Base-by-base conservation (phyloP, 2,113 vertebrate species). In the Fulmarus glacialis region DNA sequence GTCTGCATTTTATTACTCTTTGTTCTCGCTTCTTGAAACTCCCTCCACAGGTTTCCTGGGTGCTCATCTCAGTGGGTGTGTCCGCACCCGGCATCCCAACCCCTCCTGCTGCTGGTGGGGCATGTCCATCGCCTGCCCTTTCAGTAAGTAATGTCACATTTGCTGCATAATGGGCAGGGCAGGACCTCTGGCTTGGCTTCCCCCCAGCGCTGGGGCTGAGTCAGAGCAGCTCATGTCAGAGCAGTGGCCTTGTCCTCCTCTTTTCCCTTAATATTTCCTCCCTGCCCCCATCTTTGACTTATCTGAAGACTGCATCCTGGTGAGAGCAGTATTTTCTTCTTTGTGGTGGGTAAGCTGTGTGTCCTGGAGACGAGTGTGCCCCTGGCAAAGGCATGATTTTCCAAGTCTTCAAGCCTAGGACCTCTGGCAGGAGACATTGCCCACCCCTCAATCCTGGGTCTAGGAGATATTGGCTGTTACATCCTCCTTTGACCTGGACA, bases 31-130 rank as follows among this genome's bases (percentile, higher is more conserved):
- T 90, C 62, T 77, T 83, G 83, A 77, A 94, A 48, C 3, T 3
- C 29, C 34, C 26, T 85, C 43, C 15, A 2, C 34, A 34, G 62
- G 15, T 92, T 24, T 78, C 48, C 58, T 56, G 23, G 16, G 26
- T 96, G 62, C 62, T 91, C 29, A 47, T 50, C 48, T 73, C 2
- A 1, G 30, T 70, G 56, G 43, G 34, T 87, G 59, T 94, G 63
- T 55, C 87, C 1, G 2, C 23, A 32, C 32, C 38, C 1, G 2
- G 29, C 48, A 60, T 23, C 50, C 27, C 0, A 0, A 81, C 24
- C 60, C 23, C 58, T 77, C 20, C 34, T 5, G 15, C 48, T 80
- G 62, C 67, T 11, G 0, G 1, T 71, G 48, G 14, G 26, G 23
- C 53, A 23, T n/a, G 34, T 68, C 48, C 42, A 13, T 53, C 3